Evolutionary conservation across 2,888 invertebrate genomes (phyloP).

Genomic region (Apodemia hepburni): DNA sequence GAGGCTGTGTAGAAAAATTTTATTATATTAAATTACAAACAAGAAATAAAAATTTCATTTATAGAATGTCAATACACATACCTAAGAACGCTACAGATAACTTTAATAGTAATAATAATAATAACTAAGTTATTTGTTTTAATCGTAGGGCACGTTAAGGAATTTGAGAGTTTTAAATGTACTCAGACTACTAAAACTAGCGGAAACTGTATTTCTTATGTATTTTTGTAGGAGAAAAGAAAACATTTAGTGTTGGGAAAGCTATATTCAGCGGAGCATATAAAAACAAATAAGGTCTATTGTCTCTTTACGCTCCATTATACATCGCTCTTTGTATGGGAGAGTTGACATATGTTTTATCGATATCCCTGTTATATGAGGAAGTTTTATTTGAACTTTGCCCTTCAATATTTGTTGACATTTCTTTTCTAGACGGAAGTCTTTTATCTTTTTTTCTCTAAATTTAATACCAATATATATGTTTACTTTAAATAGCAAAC

Average conservation of each 20-base stretch:
- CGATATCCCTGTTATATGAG: constrained; percentile 3
- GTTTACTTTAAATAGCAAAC: no score
- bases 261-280: constrained; percentile 48
- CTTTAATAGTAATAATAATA: no score
- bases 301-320: constrained; percentile 54
- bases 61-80: no score
- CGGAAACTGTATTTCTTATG: neutral
- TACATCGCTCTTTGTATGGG: constrained; percentile 14
- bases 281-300: constrained; percentile 50
- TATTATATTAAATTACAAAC: no score
- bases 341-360: constrained; percentile 10
- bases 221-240: neutral
- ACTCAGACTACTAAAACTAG: neutral
- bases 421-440: neutral
- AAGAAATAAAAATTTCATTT: no score
- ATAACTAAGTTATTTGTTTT: no score
- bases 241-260: constrained; percentile 33
- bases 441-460: neutral
- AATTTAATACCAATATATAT: neutral
- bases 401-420: constrained; percentile 4
- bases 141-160: no score
- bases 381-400: constrained; percentile 13
- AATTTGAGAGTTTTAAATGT: neutral
- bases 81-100: no score
- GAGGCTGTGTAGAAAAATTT: no score